Conservation (phyloP, 2,797 vertebrate genomes). For the Arrhamphus sclerolepis region DNA sequence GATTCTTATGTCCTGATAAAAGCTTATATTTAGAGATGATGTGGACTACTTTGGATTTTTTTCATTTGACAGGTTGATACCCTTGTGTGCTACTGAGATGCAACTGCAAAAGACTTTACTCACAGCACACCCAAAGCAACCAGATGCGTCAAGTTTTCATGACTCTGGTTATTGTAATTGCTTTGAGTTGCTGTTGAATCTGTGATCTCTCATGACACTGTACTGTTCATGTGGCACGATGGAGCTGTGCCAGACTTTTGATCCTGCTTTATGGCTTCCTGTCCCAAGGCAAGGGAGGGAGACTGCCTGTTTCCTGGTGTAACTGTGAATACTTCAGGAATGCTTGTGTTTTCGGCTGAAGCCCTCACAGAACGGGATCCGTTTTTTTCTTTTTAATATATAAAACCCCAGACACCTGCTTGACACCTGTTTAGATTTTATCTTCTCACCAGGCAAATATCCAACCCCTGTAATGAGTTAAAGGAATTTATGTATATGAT, state of each 20-base stretch:
- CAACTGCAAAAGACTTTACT: background rate
- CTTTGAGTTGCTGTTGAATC: conserved; percentile 23
- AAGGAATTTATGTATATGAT: too few relatives aligned
- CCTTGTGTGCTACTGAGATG: background rate
- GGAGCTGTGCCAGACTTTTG: conserved; percentile 55
- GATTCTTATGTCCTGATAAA: too few relatives aligned
- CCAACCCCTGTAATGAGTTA: too few relatives aligned
- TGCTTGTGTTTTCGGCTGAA: conserved; percentile 8
- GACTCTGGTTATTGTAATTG: background rate
- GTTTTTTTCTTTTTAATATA: background rate
- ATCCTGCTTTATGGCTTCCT: conserved; percentile 73
- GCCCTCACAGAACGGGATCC: background rate
- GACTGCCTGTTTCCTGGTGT: conserved; percentile 56
- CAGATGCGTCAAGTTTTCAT: conserved; percentile 15
- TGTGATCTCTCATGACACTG: conserved; percentile 38
- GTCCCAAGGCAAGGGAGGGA: conserved; percentile 57
- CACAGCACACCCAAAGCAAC: background rate
- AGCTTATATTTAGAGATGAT: too few relatives aligned
- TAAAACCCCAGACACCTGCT: background rate
- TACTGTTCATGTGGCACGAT: conserved; percentile 35
- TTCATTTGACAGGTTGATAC: background rate
- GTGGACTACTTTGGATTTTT: background rate
- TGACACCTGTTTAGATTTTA: too few relatives aligned
- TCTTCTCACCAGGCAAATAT: too few relatives aligned
- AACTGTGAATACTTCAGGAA: conserved; percentile 19